phyloP scores from a whole-genome alignment of 2,113 vertebrate genomes.

The Recurvirostra avosetta region DNA sequence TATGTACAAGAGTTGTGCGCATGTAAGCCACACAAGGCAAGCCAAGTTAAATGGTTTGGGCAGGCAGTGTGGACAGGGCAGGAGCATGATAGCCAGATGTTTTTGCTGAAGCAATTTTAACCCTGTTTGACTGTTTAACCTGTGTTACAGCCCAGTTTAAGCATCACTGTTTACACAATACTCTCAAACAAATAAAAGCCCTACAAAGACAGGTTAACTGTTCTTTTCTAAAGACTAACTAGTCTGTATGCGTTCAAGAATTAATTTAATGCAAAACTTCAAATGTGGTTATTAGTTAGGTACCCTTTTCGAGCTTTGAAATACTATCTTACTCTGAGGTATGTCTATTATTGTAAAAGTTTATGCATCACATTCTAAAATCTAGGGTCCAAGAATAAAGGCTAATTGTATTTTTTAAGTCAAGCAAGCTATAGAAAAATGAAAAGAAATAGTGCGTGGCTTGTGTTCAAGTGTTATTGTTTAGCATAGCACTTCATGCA shows the following conservation, averaged over 20 bases:
- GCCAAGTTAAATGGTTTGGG: background rate
- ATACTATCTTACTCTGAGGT: slow-evolving; percentile 28
- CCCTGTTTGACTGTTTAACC: background rate
- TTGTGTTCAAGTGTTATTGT: background rate
- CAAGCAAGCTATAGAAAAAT: slow-evolving; percentile 33
- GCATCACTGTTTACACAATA: background rate
- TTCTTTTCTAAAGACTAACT: background rate
- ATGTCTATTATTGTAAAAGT: background rate
- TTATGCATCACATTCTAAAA: slow-evolving; percentile 19
- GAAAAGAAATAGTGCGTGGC: background rate
- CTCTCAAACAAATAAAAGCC: background rate
- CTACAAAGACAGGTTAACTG: background rate
- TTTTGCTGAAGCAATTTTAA: background rate
- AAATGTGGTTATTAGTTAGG: background rate
- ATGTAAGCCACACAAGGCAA: background rate
- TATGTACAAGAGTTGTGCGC: background rate
- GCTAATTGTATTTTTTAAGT: slow-evolving; percentile 13
- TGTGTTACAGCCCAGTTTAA: background rate
- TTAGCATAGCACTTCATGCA: slow-evolving; percentile 23
- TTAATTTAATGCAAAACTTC: background rate
- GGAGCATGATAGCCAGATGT: background rate
- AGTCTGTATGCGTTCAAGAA: background rate
- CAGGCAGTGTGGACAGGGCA: background rate
- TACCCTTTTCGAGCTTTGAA: background rate
- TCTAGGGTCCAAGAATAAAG: background rate